A percentile compares a stretch with the other conserved stretches of the same genome.
Conservation (phyloP, 2,797 vertebrate species). For the Astyanax mexicanus region DNA sequence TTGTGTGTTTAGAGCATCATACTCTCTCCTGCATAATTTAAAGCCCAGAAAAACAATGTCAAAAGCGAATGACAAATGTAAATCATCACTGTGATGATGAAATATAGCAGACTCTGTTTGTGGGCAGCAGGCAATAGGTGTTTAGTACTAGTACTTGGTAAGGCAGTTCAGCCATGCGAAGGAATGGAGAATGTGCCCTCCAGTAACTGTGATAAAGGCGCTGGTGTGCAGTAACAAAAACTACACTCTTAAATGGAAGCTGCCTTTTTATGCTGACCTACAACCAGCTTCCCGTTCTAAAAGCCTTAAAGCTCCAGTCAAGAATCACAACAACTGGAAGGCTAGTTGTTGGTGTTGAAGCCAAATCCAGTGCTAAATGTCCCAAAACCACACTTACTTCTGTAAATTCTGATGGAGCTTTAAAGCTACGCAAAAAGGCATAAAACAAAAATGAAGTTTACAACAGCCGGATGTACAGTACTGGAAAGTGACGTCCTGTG, state of each 20-base stretch:
- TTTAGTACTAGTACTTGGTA: constrained; percentile 10
- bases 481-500: constrained; percentile 11
- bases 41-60: not conserved
- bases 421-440: constrained; percentile 17
- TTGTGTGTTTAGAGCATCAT: not conserved
- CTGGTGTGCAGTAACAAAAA: constrained; percentile 9
- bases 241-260: not conserved
- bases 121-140: not conserved
- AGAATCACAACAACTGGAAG: not conserved
- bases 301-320: constrained; percentile 9
- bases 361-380: not conserved
- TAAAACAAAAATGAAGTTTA: not conserved
- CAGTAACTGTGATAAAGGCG: not conserved
- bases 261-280: not conserved
- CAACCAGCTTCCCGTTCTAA: not conserved
- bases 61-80: constrained; percentile 2
- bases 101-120: constrained; percentile 4
- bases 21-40: not conserved
- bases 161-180: constrained; percentile 32
- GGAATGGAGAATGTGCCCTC: constrained; percentile 12
- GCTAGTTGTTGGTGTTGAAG: not conserved
- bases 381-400: not conserved
- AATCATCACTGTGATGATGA: constrained; percentile 12
- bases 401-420: constrained; percentile 14
- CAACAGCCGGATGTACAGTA: not conserved